Evolutionary conservation across 1,140 invertebrate species (phyloP), one percentile per base, ranked within the genome.

Genomic region (Cydia pomonella): DNA sequence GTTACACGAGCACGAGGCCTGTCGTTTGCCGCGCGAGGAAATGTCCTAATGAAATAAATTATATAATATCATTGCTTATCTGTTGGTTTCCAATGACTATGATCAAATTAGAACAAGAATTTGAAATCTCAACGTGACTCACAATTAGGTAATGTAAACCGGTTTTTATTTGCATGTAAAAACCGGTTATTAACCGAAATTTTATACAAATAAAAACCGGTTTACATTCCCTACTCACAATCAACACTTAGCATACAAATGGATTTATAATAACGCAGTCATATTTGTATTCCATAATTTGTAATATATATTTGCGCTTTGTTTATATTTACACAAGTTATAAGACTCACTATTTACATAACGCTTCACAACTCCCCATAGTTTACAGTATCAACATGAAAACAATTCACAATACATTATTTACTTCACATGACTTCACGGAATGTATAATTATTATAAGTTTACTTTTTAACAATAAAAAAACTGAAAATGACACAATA

Each of bases 221-320:
- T n/a, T n/a, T n/a, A n/a, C n/a, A n/a, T n/a, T n/a, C n/a, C n/a
- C n/a, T 2, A 16, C 44, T 47, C 13, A 47, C 16, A 47, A 12
- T 47, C 44, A 41, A 41, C 13, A 16, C 3, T 4, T 53, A 59
- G 18, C 9, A 18, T 59, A 59, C 21, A 59, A 59, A 59, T 23
- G 16, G 10, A 59, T 10, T 59, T 59, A 59, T 59, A 23, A 59
- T 10, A 21, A 23, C 7, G 53, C 47, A 50, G 47, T 50, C 47
- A 50, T 18, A n/a, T 50, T n/a, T 50, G 44, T 47, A 16, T 50
- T n/a, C 41, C 41, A 3, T n/a, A 50, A 50, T 50, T 23, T 59
- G 21, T 59, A 21, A 59, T 59, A 53, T 23, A 59, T 59, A 59
- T 59, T 59, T 59, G 53, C 53, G 53, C 53, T 59, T 59, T 59